A percentile compares a stretch with the other conserved stretches of the same genome.
Evolutionary conservation across 2,888 invertebrate species (phyloP).

Genomic region (Rotaria socialis): DNA sequence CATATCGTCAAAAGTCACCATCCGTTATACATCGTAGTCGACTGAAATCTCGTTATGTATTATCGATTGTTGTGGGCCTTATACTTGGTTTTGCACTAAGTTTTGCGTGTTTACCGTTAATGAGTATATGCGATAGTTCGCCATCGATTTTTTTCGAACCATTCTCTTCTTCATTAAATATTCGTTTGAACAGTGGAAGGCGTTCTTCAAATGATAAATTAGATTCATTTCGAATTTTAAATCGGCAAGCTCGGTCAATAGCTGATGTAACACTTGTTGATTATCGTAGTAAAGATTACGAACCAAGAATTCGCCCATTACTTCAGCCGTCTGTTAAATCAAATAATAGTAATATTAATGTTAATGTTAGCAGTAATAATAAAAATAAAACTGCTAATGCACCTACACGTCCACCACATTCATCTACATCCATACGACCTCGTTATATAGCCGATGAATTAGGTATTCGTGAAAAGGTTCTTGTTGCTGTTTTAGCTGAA

Average conservation of each 20-base stretch:
- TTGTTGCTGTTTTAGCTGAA: constrained; percentile 75
- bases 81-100: constrained; percentile 42
- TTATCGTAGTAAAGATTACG: constrained; percentile 38
- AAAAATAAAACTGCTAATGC: not conserved
- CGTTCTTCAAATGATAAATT: not conserved
- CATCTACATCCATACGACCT: constrained; percentile 26
- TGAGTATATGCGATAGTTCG: constrained; percentile 39
- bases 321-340: not conserved
- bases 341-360: not conserved
- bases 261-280: too few species aligned
- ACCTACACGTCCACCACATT: not conserved
- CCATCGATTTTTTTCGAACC: not conserved
- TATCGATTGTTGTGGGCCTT: constrained; percentile 42
- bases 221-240: not conserved
- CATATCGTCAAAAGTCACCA: not conserved
- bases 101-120: constrained; percentile 41
- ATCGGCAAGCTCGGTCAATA: too few species aligned
- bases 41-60: constrained; percentile 37
- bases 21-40: not conserved
- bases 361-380: not conserved
- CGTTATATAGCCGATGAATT: constrained; percentile 90
- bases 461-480: constrained; percentile 80
- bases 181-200: not conserved
- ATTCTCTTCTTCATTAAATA: not conserved
- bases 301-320: constrained; percentile 41